These are phyloP conservation scores for Diuraphis noxia DNA, from an alignment of 1,140 invertebrate species.

Conservation along the genomic window DNA sequence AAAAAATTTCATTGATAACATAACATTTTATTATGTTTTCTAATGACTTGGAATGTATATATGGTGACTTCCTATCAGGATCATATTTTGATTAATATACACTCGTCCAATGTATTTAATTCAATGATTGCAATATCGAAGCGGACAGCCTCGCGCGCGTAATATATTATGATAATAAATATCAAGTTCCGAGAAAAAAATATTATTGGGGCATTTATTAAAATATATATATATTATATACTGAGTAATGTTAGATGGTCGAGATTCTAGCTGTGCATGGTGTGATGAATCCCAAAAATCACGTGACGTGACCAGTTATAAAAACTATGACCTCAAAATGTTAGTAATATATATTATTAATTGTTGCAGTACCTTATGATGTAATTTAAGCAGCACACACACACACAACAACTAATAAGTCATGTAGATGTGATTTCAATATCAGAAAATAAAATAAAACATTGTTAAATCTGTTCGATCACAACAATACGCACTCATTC, in stretches of 20 bases:
- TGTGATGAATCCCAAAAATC: not conserved
- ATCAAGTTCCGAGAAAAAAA: not conserved
- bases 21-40: too few relatives aligned
- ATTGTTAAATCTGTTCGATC: not conserved
- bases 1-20: too few relatives aligned
- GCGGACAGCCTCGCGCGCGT: not conserved
- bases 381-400: not conserved
- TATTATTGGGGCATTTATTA: not conserved
- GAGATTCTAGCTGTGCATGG: not conserved
- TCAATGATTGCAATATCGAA: too few relatives aligned
- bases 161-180: not conserved
- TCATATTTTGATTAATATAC: too few relatives aligned
- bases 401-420: not conserved
- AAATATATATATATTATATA: not conserved
- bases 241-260: not conserved
- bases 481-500: not conserved
- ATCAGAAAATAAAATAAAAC: not conserved
- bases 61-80: too few relatives aligned
- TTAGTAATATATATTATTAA: not conserved
- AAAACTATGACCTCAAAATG: not conserved
- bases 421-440: not conserved
- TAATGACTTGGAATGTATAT: too few relatives aligned
- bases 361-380: slow-evolving; percentile 13
- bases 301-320: not conserved
- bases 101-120: too few relatives aligned